Evolutionary conservation across 2,113 vertebrate genomes (phyloP), one percentile per base, ranked within the genome.

Genomic region (Budorcas taxicolor): DNA sequence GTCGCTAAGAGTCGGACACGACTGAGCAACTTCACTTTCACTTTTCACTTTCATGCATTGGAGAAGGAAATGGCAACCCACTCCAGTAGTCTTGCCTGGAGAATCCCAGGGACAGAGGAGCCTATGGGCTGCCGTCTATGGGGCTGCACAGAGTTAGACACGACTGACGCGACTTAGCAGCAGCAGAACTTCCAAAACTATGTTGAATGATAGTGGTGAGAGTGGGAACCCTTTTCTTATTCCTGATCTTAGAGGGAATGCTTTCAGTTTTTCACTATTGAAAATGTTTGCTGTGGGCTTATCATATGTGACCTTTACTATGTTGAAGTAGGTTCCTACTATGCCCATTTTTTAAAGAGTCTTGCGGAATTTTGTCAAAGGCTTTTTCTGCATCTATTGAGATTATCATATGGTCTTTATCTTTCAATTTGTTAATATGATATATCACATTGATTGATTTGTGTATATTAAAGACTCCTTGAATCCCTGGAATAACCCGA

Each of bases 1-100:
- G 15, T 64, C 0, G 7, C 0, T 0, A 33, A 16, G 1, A 64
- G 31, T 64, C 0, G 3, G 62, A 64, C 3, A 64, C 0, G 3
- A 64, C 62, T 64, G 62, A 64, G 62, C 31, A 7, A 64, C 62
- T 64, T 64, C 31, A 64, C 31, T 33, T 64, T 64, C 15, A 64
- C 31, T 64, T 64, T 33, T 33, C 62, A 17, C 7, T 33, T 33
- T 33, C 62, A 64, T 33, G 31, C 31, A 33, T 16, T 64, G 31
- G 62, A 17, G 31, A 33, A 33, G 62, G 62, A 64, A 64, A 33
- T 33, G 62, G 62, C 62, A 64, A 17, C 62, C 62, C 62, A 64
- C 62, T 33, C 15, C 62, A 33, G 31, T 64, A 0, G 17, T 64
- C 31, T 64, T 64, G 7, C 15, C 62, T 33, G 31, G 62, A 33